phyloP scores from a whole-genome alignment of 2,113 vertebrate species.

The Bos javanicus region DNA sequence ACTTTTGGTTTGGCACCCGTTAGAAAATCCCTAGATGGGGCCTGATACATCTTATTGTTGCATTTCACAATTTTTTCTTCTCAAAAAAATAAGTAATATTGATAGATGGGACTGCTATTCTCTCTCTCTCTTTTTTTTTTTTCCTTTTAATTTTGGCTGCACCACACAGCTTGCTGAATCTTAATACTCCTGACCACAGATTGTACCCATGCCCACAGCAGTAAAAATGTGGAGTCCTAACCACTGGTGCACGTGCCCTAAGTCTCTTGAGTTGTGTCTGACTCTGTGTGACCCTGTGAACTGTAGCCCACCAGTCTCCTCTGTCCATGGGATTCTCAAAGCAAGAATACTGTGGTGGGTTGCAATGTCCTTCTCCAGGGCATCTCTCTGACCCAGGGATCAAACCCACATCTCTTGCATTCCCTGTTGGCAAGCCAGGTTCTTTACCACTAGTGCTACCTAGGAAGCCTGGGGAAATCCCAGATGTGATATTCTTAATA shows the following conservation, averaged over 20 bases:
- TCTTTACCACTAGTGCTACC: neutral
- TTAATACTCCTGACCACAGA: neutral
- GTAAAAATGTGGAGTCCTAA: neutral
- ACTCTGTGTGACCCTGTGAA: neutral
- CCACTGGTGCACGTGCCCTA: neutral
- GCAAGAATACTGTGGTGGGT: neutral
- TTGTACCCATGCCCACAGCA: neutral
- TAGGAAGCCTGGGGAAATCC: neutral
- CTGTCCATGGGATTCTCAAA: neutral
- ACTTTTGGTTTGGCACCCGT: neutral
- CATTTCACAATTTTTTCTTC: neutral
- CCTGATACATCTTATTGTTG: neutral
- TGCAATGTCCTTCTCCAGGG: neutral
- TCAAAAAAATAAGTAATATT: neutral
- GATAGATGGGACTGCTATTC: neutral
- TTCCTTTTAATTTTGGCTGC: neutral
- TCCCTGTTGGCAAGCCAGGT: neutral
- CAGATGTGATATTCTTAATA: neutral
- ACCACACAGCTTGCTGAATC: neutral
- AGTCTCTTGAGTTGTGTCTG: neutral
- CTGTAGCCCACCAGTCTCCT: neutral
- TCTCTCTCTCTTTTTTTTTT: no score
- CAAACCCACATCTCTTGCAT: rapidly evolving
- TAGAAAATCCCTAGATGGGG: neutral
- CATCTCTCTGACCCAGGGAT: neutral